A percentile compares a stretch with the other conserved stretches of the same genome.
These are phyloP conservation scores for Sciurus vulgaris DNA, from an alignment of 2,797 vertebrate genomes.

Conservation along the genomic window DNA sequence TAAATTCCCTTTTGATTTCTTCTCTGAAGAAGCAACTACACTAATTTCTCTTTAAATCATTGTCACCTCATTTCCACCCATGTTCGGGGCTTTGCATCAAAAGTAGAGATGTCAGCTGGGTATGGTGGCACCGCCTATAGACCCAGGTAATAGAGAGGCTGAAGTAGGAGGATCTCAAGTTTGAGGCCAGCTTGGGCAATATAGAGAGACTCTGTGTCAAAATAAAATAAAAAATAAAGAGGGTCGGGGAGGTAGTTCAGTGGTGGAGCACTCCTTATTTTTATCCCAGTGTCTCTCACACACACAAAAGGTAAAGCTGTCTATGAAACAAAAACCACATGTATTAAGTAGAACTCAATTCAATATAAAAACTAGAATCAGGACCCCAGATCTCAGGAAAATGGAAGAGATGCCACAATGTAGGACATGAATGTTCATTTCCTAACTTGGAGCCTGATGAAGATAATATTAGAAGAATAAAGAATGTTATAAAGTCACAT, in stretches of 20 bases:
- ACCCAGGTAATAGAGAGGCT: neutral
- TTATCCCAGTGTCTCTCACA: no score
- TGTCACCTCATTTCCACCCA: slow-evolving; percentile 3
- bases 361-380: slow-evolving; percentile 39
- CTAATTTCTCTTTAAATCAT: slow-evolving; percentile 14
- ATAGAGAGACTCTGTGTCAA: neutral
- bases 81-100: neutral
- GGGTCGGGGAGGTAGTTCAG: no score
- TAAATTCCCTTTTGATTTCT: neutral
- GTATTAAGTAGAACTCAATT: slow-evolving; percentile 2
- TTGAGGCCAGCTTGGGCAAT: neutral
- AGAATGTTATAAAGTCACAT: slow-evolving; percentile 12
- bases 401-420: neutral
- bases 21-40: neutral
- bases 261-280: no score
- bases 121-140: neutral
- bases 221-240: neutral
- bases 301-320: neutral
- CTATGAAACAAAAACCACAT: neutral
- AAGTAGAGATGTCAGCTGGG: neutral
- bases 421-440: neutral
- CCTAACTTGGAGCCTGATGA: slow-evolving; percentile 2
- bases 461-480: slow-evolving; percentile 28
- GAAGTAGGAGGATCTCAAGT: neutral
- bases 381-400: neutral